These are phyloP conservation scores for Botia kubotai DNA, from an alignment of 2,797 vertebrate species.

Conservation along the genomic window DNA sequence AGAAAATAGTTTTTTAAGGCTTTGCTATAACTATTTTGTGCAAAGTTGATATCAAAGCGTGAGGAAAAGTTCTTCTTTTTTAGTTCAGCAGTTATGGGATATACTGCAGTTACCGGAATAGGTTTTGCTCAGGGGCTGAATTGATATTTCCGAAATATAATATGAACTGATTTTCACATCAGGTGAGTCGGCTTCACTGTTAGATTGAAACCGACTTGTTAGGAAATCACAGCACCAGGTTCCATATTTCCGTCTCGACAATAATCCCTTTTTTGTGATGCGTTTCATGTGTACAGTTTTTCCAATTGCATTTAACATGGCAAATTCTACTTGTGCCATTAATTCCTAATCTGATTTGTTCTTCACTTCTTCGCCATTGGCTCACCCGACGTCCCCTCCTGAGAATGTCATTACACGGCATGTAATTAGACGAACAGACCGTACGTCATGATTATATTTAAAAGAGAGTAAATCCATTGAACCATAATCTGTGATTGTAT, in stretches of 20 bases:
- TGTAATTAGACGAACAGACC: conserved; percentile 60
- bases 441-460: conserved; percentile 64
- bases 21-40: background rate
- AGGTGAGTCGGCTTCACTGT: background rate
- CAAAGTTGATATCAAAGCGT: background rate
- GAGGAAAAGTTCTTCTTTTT: conserved; percentile 23
- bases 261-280: conserved; percentile 46
- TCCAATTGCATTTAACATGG: conserved; percentile 46
- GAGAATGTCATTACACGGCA: conserved; percentile 59
- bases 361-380: conserved; percentile 45
- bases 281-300: conserved; percentile 46
- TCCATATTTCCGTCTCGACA: conserved; percentile 21
- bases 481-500: conserved; percentile 65
- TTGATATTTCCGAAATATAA: background rate
- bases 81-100: background rate
- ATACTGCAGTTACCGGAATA: background rate
- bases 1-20: conserved; percentile 3
- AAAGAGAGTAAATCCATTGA: conserved; percentile 64
- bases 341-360: conserved; percentile 63
- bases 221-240: background rate
- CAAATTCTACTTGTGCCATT: conserved; percentile 56
- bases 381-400: conserved; percentile 51
- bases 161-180: conserved; percentile 1
- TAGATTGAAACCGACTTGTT: background rate
- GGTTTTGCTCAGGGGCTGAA: background rate